These are phyloP conservation scores for Melanotaenia boesemani DNA, from an alignment of 2,797 vertebrate species.

Conservation along the genomic window DNA sequence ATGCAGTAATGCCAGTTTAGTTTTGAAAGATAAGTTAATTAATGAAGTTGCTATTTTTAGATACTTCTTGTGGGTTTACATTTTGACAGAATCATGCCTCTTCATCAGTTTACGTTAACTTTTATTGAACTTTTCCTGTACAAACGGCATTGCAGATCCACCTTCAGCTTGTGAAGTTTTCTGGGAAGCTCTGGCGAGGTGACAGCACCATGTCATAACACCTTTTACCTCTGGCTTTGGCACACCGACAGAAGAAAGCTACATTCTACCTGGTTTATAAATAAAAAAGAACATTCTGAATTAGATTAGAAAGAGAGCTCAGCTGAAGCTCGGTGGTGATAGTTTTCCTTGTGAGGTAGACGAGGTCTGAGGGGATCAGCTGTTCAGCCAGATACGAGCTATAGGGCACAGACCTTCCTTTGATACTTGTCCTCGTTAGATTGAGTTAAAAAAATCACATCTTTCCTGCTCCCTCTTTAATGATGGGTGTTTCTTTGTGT, in stretches of 20 bases:
- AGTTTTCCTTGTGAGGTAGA: conserved; percentile 43
- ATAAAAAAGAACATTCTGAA: conserved; percentile 23
- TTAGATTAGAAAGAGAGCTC: conserved; percentile 23
- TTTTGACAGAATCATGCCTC: conserved; percentile 59
- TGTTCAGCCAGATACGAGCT: conserved; percentile 49
- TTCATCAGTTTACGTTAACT: conserved; percentile 58
- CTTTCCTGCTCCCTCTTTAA: conserved; percentile 31
- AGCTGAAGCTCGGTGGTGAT: conserved; percentile 26
- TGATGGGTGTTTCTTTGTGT: neutral
- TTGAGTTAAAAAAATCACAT: conserved; percentile 41
- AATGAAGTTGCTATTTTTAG: conserved; percentile 43
- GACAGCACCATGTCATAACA: conserved; percentile 66
- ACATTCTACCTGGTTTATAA: conserved; percentile 25
- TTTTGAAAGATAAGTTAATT: conserved; percentile 38
- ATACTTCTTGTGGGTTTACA: conserved; percentile 25
- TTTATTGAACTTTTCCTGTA: conserved; percentile 53
- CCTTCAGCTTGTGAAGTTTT: conserved; percentile 60
- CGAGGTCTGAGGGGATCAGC: conserved; percentile 55
- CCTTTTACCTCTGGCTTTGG: conserved; percentile 64
- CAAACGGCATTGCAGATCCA: conserved; percentile 44
- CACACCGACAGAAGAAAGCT: conserved; percentile 59
- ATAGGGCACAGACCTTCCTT: conserved; percentile 34
- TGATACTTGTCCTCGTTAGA: conserved; percentile 60
- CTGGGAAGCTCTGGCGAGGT: conserved; percentile 60
- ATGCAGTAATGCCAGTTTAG: neutral